These are phyloP conservation scores for Tragelaphus scriptus DNA, from an alignment of 2,113 vertebrate genomes.

Conservation along the genomic window DNA sequence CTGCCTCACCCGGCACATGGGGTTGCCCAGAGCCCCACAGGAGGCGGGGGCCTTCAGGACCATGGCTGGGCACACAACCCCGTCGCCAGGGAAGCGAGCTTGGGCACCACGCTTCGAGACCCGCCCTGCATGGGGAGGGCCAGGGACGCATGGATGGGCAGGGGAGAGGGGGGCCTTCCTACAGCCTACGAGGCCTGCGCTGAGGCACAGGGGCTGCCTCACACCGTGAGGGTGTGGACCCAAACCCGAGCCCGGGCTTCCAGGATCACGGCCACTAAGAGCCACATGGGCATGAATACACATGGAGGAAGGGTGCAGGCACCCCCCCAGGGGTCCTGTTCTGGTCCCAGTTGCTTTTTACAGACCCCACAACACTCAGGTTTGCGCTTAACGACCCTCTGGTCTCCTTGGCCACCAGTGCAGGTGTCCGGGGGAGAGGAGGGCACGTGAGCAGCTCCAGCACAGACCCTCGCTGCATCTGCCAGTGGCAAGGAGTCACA, in stretches of 20 bases:
- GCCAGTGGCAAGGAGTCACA: neutral
- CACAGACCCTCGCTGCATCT: neutral
- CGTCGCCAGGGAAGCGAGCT: neutral
- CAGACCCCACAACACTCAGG: rapidly evolving
- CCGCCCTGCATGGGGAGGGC: neutral
- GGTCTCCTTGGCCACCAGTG: neutral
- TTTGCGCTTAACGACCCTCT: neutral
- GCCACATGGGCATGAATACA: neutral
- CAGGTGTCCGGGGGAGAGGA: neutral
- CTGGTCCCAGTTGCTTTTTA: neutral
- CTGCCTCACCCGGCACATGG: neutral
- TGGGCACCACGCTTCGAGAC: neutral
- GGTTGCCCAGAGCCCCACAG: neutral
- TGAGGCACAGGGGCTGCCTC: neutral
- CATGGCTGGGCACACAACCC: rapidly evolving
- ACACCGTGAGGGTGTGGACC: neutral
- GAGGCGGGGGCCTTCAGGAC: neutral
- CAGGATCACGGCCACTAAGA: neutral
- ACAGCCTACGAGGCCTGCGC: neutral
- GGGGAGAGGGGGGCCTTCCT: neutral
- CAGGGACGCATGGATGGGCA: neutral
- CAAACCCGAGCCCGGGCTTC: neutral
- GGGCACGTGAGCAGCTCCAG: neutral
- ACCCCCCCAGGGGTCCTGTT: neutral
- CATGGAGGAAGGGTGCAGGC: neutral